These are phyloP conservation scores for Argyresthia goedartella DNA, from an alignment of 2,888 invertebrate genomes.

Conservation along the genomic window DNA sequence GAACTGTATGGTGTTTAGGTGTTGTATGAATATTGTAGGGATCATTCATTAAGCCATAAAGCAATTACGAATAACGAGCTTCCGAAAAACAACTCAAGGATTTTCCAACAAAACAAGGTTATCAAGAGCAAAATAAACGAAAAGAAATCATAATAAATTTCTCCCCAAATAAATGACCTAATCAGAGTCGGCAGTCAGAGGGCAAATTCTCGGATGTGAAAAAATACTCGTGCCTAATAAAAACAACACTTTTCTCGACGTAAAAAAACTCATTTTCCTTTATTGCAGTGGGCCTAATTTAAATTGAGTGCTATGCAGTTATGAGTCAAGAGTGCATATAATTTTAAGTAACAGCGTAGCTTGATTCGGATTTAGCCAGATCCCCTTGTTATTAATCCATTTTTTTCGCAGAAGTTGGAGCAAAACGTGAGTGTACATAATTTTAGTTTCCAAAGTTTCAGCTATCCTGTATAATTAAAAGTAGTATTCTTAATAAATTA, in stretches of 20 bases:
- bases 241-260: conserved; percentile 59
- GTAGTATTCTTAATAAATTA: too few relatives aligned
- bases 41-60: neutral
- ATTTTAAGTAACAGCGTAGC: conserved; percentile 48
- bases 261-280: conserved; percentile 67
- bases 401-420: too few relatives aligned
- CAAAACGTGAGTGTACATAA: too few relatives aligned
- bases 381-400: too few relatives aligned
- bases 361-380: neutral
- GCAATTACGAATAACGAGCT: conserved; percentile 1
- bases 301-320: conserved; percentile 68
- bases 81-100: neutral
- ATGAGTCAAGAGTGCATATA: conserved; percentile 65
- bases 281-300: conserved; percentile 65
- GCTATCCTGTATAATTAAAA: too few relatives aligned
- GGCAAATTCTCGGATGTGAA: conserved; percentile 6
- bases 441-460: too few relatives aligned
- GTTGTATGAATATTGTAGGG: too few relatives aligned
- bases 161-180: conserved; percentile 57
- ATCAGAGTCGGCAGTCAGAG: conserved; percentile 28
- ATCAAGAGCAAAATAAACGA: conserved; percentile 35
- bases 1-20: too few relatives aligned
- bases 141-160: conserved; percentile 63
- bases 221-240: conserved; percentile 30
- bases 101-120: conserved; percentile 22